These are phyloP conservation scores for Rhaphigaster nebulosa DNA, from an alignment of 2,888 invertebrate genomes.

Conservation along the genomic window DNA sequence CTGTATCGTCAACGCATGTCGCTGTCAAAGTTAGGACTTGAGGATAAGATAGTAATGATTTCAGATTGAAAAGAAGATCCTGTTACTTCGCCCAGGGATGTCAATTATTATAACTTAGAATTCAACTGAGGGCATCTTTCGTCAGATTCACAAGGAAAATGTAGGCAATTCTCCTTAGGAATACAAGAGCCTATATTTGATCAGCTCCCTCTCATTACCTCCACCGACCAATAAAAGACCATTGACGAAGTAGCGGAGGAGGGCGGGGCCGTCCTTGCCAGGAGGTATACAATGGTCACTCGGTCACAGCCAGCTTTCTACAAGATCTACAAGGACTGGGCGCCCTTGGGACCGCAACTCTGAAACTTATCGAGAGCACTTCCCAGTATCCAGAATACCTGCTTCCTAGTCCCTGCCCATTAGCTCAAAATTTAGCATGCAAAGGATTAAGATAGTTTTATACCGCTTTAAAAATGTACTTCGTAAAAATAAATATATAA, in stretches of 20 bases:
- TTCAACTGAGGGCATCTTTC: not conserved
- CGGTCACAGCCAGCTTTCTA: slow-evolving; percentile 35
- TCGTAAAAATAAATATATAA: too few relatives aligned
- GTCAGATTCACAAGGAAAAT: not conserved
- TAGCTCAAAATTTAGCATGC: not conserved
- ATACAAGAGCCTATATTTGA: not conserved
- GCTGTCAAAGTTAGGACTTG: not conserved
- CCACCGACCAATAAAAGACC: too few relatives aligned
- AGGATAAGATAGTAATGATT: not conserved
- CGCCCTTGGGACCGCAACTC: not conserved
- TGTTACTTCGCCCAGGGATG: not conserved
- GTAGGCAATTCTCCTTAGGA: not conserved
- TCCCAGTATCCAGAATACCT: not conserved
- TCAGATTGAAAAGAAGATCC: too few relatives aligned
- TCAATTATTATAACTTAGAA: not conserved
- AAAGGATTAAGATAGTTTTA: too few relatives aligned
- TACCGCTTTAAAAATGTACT: too few relatives aligned
- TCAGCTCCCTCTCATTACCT: not conserved
- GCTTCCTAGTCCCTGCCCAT: not conserved
- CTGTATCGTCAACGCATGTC: too few relatives aligned
- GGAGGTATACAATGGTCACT: slow-evolving; percentile 37
- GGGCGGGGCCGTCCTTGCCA: slow-evolving; percentile 33
- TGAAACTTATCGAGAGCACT: not conserved
- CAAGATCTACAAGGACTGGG: not conserved
- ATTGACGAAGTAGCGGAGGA: not conserved